Base-by-base conservation (phyloP, 2,888 invertebrate genomes). In the Aporophyla nigra region DNA sequence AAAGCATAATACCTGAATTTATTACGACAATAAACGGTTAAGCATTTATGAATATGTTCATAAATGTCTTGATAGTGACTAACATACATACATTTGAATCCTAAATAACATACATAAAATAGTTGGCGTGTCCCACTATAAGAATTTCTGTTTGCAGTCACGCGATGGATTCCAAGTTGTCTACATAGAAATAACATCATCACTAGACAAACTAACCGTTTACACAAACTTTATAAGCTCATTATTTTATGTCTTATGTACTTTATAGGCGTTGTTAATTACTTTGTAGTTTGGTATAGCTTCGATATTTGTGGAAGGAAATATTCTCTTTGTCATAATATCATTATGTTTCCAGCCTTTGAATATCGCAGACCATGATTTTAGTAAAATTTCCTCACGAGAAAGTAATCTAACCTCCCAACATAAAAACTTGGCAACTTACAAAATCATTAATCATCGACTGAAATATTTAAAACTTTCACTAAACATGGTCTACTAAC, bases 81-180 rank as follows among this genome's bases (percentile, higher is more conserved):
- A 58, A 73, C 71, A 71, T 78, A 78, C 83, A 85, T 87, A 84
- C 75, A 85, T 88, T 88, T 82, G 81, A 83, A 87, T 88, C 83
- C 82, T 84, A 87, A 87, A 87, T 88, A 88, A 84, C 80, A 81
- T 78, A 85, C 89, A 90, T 89, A 90, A 89, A 90, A 91, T 91
- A 90, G 91, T 89, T 91, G 88, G 90, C 91, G 89, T 93, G 91
- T 90, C 89, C 90, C 87, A 90, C 90, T 84, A 89, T 90, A 92
- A 92, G 93, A 93, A 94, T 95, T 92, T 93, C 92, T 91, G 93
- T 92, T 90, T 79, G 85, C 85, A 93, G 94, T 94, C 94, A 95
- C 95, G 95, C 95, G 91, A 94, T 89, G 90, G 89, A 92, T 91
- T 91, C 91, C 90, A 88, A 90, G 90, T 93, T 92, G 93, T 93